Evolutionary conservation across 2,888 invertebrate species (phyloP), one percentile per base, ranked within the genome.

Genomic region (Drosophila peninsularis): DNA sequence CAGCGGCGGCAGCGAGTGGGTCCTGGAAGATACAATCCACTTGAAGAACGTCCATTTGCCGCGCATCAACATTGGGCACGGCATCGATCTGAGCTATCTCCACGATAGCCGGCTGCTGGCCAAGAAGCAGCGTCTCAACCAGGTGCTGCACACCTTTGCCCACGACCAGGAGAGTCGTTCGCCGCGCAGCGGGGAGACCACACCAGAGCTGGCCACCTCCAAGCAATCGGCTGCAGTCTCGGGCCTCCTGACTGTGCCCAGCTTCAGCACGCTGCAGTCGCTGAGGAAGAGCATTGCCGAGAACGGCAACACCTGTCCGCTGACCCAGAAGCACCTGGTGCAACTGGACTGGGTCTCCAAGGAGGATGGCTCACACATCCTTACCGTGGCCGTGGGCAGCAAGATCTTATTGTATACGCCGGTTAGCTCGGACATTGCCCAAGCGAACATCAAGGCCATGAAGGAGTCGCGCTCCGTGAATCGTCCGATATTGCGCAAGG

Each of bases 311-410:
- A 97, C 97, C 0, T 97, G 97, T 87, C 97, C 97, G 0, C 92
- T 98, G 39, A 97, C 97, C 0, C 98, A 98, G 91, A 98, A 98
- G 92, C 97, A 98, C 92, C 93, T 98, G 30, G 98, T 99, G 0
- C 98, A 98, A 90, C 93, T 99, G 41, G 99, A 99, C 93, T 99
- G 99, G 99, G 99, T 99, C 13, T 98, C 99, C 0, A 98, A 99
- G 82, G 99, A 99, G 92, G 99, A 99, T 91, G 99, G 99, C 1
- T 98, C 98, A 0, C 99, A 99, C 91, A 97, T 99, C 82, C 93
- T 99, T 41, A 99, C 99, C 0, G 98, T 99, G 0, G 98, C 97
- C 0, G 98, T 99, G 39, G 98, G 98, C 0, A 97, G 97, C 66
- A 97, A 97, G 92, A 96, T 99, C 41, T 94, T 98, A 91, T 93